Percentiles rank a stretch among this genome's conserved stretches.
Conservation (phyloP, 2,113 vertebrate species). For the Accipiter cooperii region DNA sequence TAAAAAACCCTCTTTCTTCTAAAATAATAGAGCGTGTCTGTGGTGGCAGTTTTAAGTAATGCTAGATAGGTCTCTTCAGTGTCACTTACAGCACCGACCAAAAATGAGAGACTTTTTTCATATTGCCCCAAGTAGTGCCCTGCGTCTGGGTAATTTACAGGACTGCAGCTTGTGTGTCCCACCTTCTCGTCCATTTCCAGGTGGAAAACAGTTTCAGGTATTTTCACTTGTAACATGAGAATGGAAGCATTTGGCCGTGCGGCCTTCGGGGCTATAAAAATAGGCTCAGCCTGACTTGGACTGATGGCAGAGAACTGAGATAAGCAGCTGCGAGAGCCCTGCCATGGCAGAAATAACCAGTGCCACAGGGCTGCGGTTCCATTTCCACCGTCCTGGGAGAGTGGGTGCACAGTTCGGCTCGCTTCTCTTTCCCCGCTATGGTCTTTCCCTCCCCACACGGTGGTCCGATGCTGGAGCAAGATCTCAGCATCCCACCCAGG, state of each 20-base stretch:
- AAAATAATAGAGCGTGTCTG: neutral
- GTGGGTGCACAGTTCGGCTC: neutral
- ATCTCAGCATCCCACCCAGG: neutral
- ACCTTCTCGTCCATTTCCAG: neutral
- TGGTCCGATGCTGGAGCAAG: neutral
- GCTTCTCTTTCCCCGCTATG: neutral
- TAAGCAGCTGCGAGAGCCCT: neutral
- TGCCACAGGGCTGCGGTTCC: rapidly evolving
- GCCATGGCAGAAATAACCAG: neutral
- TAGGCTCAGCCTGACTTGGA: neutral
- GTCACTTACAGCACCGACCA: neutral
- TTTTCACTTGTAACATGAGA: constrained; percentile 17
- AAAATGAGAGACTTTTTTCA: neutral
- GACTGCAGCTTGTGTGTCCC: neutral
- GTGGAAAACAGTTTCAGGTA: neutral
- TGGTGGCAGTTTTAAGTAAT: neutral
- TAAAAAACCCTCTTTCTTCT: neutral
- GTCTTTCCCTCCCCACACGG: rapidly evolving
- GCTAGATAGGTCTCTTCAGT: rapidly evolving
- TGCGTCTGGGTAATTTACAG: neutral
- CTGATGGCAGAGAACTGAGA: neutral
- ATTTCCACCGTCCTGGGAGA: neutral
- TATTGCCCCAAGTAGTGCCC: neutral
- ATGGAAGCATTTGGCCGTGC: neutral
- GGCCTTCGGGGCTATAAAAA: constrained; percentile 9